A percentile compares a stretch with the other conserved stretches of the same genome.
These are phyloP conservation scores for Silurus aristotelis DNA, from an alignment of 2,797 vertebrate species.

Conservation along the genomic window DNA sequence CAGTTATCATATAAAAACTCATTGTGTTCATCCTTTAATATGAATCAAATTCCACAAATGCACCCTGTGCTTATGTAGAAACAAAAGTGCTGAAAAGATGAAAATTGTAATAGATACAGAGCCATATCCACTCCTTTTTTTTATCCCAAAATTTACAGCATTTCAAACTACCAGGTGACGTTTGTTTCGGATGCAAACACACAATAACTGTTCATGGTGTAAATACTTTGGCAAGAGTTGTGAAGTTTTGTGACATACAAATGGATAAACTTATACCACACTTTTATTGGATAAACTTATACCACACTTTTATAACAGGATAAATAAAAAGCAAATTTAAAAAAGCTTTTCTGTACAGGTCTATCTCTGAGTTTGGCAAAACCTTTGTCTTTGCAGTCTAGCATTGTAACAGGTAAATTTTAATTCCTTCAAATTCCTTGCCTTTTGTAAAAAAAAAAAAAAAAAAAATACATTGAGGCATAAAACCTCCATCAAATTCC, in stretches of 20 bases:
- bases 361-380: slow-evolving; percentile 24
- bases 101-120: slow-evolving; percentile 2
- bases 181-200: slow-evolving; percentile 14
- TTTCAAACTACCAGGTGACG: slow-evolving; percentile 11
- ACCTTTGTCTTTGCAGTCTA: slow-evolving; percentile 31
- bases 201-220: slow-evolving; percentile 10
- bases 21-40: background rate
- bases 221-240: slow-evolving; percentile 31
- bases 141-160: slow-evolving; percentile 34
- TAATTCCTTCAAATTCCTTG: slow-evolving; percentile 34
- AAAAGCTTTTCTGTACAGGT: slow-evolving; percentile 44
- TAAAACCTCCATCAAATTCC: background rate
- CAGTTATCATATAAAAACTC: slow-evolving; percentile 3
- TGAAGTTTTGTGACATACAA: slow-evolving; percentile 23
- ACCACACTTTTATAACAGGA: slow-evolving; percentile 36
- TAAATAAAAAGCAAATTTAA: slow-evolving; percentile 47
- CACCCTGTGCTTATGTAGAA: background rate
- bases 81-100: slow-evolving; percentile 1
- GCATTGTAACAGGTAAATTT: slow-evolving; percentile 1
- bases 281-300: slow-evolving; percentile 16
- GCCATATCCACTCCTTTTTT: slow-evolving; percentile 36
- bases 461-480: slow-evolving; percentile 7
- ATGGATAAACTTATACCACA: slow-evolving; percentile 15
- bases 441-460: background rate
- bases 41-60: background rate